Evolutionary conservation across 1,140 invertebrate species (phyloP).

Genomic region (Neodiprion pinetum): DNA sequence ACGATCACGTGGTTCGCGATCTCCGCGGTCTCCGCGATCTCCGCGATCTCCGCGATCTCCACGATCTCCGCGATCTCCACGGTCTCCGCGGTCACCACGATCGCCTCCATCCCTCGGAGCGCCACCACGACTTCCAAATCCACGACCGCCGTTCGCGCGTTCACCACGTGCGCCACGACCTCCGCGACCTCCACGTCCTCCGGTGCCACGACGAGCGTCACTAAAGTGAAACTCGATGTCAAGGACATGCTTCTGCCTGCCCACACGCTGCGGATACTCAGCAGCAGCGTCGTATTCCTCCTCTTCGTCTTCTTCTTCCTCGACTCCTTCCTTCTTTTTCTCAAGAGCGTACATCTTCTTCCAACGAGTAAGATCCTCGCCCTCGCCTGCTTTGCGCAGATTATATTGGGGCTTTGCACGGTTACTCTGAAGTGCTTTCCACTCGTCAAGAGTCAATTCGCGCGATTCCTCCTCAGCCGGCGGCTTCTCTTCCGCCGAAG

Average conservation of each 20-base stretch:
- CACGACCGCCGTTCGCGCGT: slow-evolving; percentile 49
- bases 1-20: slow-evolving; percentile 40
- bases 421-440: slow-evolving; percentile 79
- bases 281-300: slow-evolving; percentile 76
- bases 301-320: slow-evolving; percentile 72
- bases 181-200: slow-evolving; percentile 64
- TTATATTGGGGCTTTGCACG: slow-evolving; percentile 86
- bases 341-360: slow-evolving; percentile 89
- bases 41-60: slow-evolving; percentile 37
- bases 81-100: slow-evolving; percentile 40
- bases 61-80: slow-evolving; percentile 44
- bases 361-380: slow-evolving; percentile 89
- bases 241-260: slow-evolving; percentile 84
- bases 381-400: slow-evolving; percentile 90
- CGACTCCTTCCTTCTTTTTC: slow-evolving; percentile 78
- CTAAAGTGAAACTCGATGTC: slow-evolving; percentile 91
- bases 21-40: slow-evolving; percentile 34
- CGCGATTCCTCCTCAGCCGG: slow-evolving; percentile 79
- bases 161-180: slow-evolving; percentile 64
- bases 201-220: slow-evolving; percentile 77
- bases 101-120: slow-evolving; percentile 41
- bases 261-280: slow-evolving; percentile 86
- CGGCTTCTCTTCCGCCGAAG: slow-evolving; percentile 52
- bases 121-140: slow-evolving; percentile 50
- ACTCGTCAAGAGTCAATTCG: slow-evolving; percentile 88